phyloP scores from a whole-genome alignment of 2,113 vertebrate genomes.

The Rattus norvegicus region GRCr8 NC_086023.1:43054501-43055000 shows the following conservation, averaged over 20 bases:
- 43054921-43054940: background rate
- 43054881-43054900: background rate
- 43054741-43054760: background rate
- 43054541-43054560: slow-evolving; percentile 1
- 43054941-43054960: background rate
- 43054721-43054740: background rate
- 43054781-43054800: slow-evolving; percentile 14
- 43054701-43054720: background rate
- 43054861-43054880: background rate
- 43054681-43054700: slow-evolving; percentile 33
- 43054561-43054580: background rate
- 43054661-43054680: background rate
- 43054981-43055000: background rate
- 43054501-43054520: slow-evolving; percentile 4
- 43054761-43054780: slow-evolving; percentile 25
- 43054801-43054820: background rate
- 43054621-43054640: background rate
- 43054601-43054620: background rate
- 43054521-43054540: background rate
- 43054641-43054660: background rate
- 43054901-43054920: background rate
- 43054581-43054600: slow-evolving; percentile 13
- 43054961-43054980: background rate
- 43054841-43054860: slow-evolving; percentile 18
- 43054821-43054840: slow-evolving; percentile 29